A percentile compares a stretch with the other conserved stretches of the same genome.
Conservation (phyloP, 2,888 invertebrate species). For the Drosophila mulleri region DNA sequence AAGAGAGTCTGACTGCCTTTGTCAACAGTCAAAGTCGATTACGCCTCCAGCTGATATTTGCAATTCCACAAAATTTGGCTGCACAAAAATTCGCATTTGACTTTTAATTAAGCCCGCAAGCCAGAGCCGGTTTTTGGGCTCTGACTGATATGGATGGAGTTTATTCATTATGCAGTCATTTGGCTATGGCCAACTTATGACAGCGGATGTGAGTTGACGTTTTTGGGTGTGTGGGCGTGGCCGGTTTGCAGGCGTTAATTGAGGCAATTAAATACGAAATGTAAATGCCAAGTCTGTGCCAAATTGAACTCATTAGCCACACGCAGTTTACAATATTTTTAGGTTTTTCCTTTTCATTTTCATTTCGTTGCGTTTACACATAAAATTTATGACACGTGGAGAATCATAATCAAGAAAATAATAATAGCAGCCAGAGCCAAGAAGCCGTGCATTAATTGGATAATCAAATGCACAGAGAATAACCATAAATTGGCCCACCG, state of each 20-base stretch:
- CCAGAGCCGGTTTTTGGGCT: constrained; percentile 39
- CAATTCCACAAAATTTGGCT: constrained; percentile 33
- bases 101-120: constrained; percentile 57
- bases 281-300: constrained; percentile 32
- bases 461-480: constrained; percentile 57
- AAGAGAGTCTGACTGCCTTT: constrained; percentile 26
- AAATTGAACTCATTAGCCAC: constrained; percentile 66
- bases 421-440: constrained; percentile 14
- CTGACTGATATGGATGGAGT: constrained; percentile 27
- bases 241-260: constrained; percentile 68
- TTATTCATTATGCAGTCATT: constrained; percentile 20
- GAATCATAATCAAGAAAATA: constrained; percentile 28
- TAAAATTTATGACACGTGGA: constrained; percentile 60
- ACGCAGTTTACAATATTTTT: constrained; percentile 44
- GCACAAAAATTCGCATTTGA: constrained; percentile 30
- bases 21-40: constrained; percentile 6
- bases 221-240: constrained; percentile 44
- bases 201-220: constrained; percentile 74
- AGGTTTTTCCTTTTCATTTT: background rate
- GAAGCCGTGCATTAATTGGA: constrained; percentile 60
- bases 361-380: constrained; percentile 20
- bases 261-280: constrained; percentile 65
- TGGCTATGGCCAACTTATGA: constrained; percentile 60
- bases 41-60: constrained; percentile 42
- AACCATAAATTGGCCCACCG: constrained; percentile 48